These are phyloP conservation scores for Eutolmus rufibarbis DNA, from an alignment of 2,888 invertebrate genomes.

Conservation along the genomic window DNA sequence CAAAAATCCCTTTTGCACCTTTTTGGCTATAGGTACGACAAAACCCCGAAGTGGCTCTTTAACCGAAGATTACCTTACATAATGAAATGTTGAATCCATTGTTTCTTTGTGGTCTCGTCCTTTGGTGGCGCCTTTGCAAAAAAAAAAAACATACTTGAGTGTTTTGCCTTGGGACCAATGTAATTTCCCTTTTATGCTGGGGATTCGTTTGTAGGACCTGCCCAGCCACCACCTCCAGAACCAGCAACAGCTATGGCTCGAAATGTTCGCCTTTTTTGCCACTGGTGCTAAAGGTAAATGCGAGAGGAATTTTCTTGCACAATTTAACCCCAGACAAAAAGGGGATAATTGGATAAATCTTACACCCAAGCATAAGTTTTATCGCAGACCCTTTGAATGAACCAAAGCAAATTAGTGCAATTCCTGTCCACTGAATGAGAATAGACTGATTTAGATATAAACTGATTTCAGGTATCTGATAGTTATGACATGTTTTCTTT, in stretches of 20 bases:
- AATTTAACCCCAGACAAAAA: background rate
- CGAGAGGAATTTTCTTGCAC: background rate
- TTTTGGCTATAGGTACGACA: background rate
- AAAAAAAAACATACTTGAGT: background rate
- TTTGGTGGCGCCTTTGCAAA: background rate
- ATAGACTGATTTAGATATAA: background rate
- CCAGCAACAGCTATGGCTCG: background rate
- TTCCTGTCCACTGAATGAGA: background rate
- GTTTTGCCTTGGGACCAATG: background rate
- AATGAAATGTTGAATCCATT: background rate
- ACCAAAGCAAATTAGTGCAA: background rate
- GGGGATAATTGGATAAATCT: background rate
- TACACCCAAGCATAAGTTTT: background rate
- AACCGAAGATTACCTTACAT: background rate
- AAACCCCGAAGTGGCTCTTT: background rate
- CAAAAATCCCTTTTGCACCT: background rate
- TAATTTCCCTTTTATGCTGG: background rate
- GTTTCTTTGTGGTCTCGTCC: background rate
- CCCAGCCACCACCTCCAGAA: background rate
- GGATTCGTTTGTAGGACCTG: background rate
- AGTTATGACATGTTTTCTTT: background rate
- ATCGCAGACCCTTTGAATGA: background rate
- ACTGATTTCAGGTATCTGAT: background rate
- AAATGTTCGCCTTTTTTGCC: background rate
- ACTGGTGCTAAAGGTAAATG: background rate